A percentile compares a stretch with the other conserved stretches of the same genome.
Conservation (phyloP, 2,888 invertebrate genomes). For the Eristalinus sepulchralis region DNA sequence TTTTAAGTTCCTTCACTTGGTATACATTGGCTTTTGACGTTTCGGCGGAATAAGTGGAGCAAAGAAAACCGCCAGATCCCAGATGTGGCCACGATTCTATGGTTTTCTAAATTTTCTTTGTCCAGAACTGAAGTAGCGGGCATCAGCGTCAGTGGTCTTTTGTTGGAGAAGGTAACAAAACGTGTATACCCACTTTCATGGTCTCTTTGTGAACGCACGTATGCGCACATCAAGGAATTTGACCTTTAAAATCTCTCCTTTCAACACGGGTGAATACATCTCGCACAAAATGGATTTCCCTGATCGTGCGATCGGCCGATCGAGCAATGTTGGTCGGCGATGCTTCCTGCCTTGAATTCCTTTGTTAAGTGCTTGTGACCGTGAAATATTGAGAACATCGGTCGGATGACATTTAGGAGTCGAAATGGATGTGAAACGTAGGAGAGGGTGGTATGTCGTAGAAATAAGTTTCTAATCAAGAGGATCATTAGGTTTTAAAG, state of each 20-base stretch:
- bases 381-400: slow-evolving; percentile 28
- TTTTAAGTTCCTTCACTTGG: background rate
- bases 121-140: background rate
- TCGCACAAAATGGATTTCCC: slow-evolving; percentile 32
- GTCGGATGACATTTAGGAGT: background rate
- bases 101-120: background rate
- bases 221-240: slow-evolving; percentile 44
- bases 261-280: background rate
- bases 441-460: background rate
- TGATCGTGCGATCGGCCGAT: background rate
- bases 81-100: background rate
- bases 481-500: background rate
- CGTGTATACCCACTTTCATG: background rate
- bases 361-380: slow-evolving; percentile 30
- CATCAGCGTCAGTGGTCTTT: background rate
- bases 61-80: background rate
- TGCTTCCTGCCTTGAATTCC: slow-evolving; percentile 22
- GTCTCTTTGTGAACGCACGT: slow-evolving; percentile 2
- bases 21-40: background rate
- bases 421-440: background rate
- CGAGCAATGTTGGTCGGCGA: background rate
- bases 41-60: background rate
- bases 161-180: background rate
- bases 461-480: background rate
- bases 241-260: slow-evolving; percentile 60